A percentile compares a stretch with the other conserved stretches of the same genome.
phyloP scores from a whole-genome alignment of 1,140 invertebrate genomes.

The Pseudomyrmex gracilis region DNA sequence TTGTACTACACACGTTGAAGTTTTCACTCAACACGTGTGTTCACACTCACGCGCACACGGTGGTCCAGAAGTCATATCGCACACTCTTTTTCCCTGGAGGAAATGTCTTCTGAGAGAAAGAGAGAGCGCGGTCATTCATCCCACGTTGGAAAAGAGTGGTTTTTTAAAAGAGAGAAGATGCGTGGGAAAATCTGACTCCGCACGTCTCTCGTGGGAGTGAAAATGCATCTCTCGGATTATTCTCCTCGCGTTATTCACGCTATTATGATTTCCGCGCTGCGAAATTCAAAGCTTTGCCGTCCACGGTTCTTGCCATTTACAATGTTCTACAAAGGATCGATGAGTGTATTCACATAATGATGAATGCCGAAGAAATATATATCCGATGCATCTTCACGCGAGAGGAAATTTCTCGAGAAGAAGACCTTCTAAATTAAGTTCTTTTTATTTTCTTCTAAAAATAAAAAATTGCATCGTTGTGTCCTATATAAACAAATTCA shows the following conservation, averaged over 20 bases:
- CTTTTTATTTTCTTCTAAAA: not conserved
- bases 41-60: not conserved
- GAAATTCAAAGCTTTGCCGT: slow-evolving; percentile 27
- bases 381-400: not conserved
- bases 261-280: not conserved
- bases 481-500: too few relatives aligned
- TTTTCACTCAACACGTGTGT: not conserved
- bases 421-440: not conserved
- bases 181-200: slow-evolving; percentile 35
- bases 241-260: not conserved
- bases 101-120: slow-evolving; percentile 1
- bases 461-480: not conserved
- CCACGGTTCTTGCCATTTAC: not conserved
- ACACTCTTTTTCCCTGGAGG: not conserved
- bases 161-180: not conserved
- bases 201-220: slow-evolving; percentile 4
- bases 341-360: not conserved
- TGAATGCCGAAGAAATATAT: not conserved
- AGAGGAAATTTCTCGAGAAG: not conserved
- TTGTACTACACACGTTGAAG: not conserved
- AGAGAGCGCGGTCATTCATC: slow-evolving; percentile 9
- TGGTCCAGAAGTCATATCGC: slow-evolving; percentile 43
- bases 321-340: not conserved
- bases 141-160: not conserved
- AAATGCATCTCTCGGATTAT: slow-evolving; percentile 2